Percentiles rank a stretch among this genome's conserved stretches.
phyloP scores from a whole-genome alignment of 2,797 vertebrate species.

The Bucorvus abyssinicus region DNA sequence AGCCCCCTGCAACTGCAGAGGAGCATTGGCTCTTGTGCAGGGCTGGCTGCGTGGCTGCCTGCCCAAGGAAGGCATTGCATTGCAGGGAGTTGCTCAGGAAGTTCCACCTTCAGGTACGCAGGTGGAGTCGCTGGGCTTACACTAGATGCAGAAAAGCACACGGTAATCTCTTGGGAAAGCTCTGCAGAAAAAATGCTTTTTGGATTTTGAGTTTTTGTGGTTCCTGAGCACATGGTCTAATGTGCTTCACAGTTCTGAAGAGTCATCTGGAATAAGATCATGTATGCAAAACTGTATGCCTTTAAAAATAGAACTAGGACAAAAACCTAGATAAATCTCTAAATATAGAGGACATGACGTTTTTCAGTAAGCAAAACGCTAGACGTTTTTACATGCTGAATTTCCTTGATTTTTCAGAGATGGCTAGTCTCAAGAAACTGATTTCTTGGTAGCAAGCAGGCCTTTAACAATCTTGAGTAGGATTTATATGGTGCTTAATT shows the following conservation, averaged over 20 bases:
- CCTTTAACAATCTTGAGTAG: not conserved
- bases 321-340: not conserved
- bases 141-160: not conserved
- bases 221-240: not conserved
- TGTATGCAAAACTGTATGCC: not conserved
- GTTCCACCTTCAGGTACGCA: not conserved
- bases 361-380: not conserved
- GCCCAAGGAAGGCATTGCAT: not conserved
- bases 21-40: not conserved
- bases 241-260: not conserved
- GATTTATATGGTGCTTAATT: constrained; percentile 8
- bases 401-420: constrained; percentile 8
- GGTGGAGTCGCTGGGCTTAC: not conserved
- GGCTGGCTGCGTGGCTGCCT: not conserved
- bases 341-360: not conserved
- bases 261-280: not conserved
- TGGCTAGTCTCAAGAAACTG: not conserved
- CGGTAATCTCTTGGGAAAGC: not conserved
- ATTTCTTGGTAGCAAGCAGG: constrained; percentile 17
- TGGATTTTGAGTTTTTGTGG: not conserved
- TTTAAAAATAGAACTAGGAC: not conserved
- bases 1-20: not conserved
- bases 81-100: not conserved
- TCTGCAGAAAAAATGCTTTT: not conserved
- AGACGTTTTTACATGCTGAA: not conserved